Base-by-base conservation (phyloP, 1,140 invertebrate genomes). In the Octopus bimaculoides region DNA sequence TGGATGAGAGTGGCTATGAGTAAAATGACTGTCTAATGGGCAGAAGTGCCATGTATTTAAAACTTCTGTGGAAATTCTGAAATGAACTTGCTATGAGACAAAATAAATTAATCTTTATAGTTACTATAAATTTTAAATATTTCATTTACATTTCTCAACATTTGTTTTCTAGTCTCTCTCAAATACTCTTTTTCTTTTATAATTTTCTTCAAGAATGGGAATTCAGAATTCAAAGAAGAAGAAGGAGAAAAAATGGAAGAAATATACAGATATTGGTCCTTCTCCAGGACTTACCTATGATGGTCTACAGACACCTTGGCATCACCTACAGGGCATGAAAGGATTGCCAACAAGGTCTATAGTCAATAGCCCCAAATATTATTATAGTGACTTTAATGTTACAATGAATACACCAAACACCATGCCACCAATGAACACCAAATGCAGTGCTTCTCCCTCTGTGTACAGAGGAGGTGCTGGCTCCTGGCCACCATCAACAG, bases 201-300 rank as follows among this genome's bases (percentile, higher is more conserved):
- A 41, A 41, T 41, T 41, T 41, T 41, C 26, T 41, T 41, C 26
- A 20, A 75, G 17, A 41, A 75, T 75, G 74, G 74, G 74, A 52
- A 52, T 75, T 52, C 52, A 52, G 17, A n/a, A 75, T 17, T 75
- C 74, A 53, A 75, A 75, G 26, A 75, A 53, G 52, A 75, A 75
- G 52, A 75, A 75, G 52, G 74, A 75, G 8, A 75, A 75, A 17
- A 75, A 75, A 17, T 75, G 74, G 74, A 75, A 75, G 52, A 75
- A 75, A 41, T 75, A 41, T 41, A 7, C 74, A 52, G 74, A 75
- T 52, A 75, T 20, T 7, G 74, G 5, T 7, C 52, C 74, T 7
- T 12, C 12, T 66, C 41, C 52, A n/a, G 74, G 74, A n/a, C 52
- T 52, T 17, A 75, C 41, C 14, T 52, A 52, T 75, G 26, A 5